Evolutionary conservation across 2,888 invertebrate species (phyloP).

Genomic region (Gortyna flavago): DNA sequence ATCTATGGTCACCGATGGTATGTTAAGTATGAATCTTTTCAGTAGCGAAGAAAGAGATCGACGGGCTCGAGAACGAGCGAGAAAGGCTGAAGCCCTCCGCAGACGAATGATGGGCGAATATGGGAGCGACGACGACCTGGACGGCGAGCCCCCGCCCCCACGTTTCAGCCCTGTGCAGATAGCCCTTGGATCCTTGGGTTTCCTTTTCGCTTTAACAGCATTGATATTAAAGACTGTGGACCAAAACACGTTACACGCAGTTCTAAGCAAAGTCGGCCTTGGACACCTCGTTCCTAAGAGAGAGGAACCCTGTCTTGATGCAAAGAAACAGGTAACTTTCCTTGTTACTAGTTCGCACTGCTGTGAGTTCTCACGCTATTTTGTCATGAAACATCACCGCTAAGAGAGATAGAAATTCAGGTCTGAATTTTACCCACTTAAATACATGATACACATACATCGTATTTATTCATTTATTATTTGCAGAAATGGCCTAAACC

Average conservation of each 20-base stretch:
- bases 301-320: background rate
- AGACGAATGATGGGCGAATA: background rate
- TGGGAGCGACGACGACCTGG: background rate
- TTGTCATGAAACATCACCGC: background rate
- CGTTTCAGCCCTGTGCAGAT: constrained; percentile 19
- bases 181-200: constrained; percentile 38
- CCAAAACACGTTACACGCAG: constrained; percentile 17
- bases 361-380: background rate
- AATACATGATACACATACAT: background rate
- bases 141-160: constrained; percentile 15
- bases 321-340: constrained; percentile 34
- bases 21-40: constrained; percentile 30
- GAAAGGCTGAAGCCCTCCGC: constrained; percentile 2
- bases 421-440: background rate
- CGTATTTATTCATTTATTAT: background rate
- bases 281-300: constrained; percentile 42
- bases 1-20: background rate
- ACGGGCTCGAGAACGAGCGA: constrained; percentile 26
- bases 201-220: constrained; percentile 32
- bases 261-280: constrained; percentile 54
- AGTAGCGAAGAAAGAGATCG: constrained; percentile 73
- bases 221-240: constrained; percentile 41
- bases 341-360: constrained; percentile 1
- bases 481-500: constrained; percentile 38
- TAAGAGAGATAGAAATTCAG: too few species aligned